Evolutionary conservation across 2,113 vertebrate species (phyloP).

Genomic region (Cettia cetti): DNA sequence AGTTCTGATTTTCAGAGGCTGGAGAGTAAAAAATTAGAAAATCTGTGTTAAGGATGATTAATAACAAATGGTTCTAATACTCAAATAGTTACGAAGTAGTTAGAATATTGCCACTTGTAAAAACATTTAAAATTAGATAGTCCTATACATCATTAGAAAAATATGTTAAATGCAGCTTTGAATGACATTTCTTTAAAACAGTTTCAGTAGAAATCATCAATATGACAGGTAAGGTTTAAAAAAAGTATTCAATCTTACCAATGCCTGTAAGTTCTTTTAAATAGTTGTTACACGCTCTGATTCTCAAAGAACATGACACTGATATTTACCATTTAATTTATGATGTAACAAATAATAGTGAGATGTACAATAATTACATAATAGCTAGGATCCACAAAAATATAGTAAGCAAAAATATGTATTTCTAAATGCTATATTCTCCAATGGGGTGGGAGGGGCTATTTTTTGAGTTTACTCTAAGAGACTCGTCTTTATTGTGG

Average conservation of each 20-base stretch:
- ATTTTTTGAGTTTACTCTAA: neutral
- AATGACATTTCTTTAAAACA: neutral
- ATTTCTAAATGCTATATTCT: neutral
- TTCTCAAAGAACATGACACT: neutral
- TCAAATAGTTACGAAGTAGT: neutral
- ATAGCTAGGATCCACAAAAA: neutral
- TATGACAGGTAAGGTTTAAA: neutral
- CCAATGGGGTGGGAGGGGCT: neutral
- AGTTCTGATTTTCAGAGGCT: neutral
- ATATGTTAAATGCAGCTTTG: neutral
- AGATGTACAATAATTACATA: neutral
- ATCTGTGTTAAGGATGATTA: slow-evolving; percentile 1
- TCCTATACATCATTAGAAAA: slow-evolving; percentile 3
- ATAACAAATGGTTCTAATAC: slow-evolving; percentile 1
- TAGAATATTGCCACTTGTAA: slow-evolving; percentile 25
- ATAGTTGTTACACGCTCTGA: neutral
- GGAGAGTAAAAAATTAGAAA: neutral
- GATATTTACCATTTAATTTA: neutral
- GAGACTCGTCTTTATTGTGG: neutral
- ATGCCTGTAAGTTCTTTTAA: neutral
- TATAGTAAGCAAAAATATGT: neutral
- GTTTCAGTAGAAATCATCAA: neutral
- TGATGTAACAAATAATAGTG: neutral
- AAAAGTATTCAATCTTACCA: neutral
- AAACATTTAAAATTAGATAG: slow-evolving; percentile 13